Base-by-base conservation (phyloP, 37 sponge, comb jelly and placozoan genomes). In the Ianthella basta region DNA sequence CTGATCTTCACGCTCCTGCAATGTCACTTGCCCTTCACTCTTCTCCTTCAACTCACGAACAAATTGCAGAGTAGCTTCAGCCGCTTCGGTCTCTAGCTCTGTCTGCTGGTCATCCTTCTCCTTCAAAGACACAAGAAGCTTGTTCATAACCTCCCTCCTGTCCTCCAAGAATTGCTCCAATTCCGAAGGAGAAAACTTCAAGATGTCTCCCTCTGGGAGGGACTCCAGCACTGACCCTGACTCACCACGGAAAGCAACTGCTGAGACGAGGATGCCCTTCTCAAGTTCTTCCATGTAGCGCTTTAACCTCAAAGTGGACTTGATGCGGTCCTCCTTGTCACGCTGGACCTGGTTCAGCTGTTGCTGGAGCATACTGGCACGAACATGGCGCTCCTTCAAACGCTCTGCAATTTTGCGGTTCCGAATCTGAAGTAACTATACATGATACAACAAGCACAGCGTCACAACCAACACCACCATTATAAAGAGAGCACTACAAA, bases 341-440 rank as follows among this genome's bases (percentile, higher is more conserved):
- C 73, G 23, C 64, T 85, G 77, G 4, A 86, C 33, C 86, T 72
- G 60, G 33, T 59, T 53, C 13, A 90, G 57, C 32, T 69, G 55
- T n/a, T 86, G 80, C 68, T 66, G 79, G 12, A 78, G 67, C 66
- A 57, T 73, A 33, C 61, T 79, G 24, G 38, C 57, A 53, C 57
- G 35, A 23, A 61, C 80, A 73, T 89, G 89, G 0, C 93, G 56
- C 35, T 89, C 93, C 66, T 73, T 83, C 37, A 93, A 63, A 1
- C 93, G 80, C 50, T 87, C 90, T 56, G 87, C 44, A 32, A 93
- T 40, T 59, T 89, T 89, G 27, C 41, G 50, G 77, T 93, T 93
- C 27, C 89, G 93, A 1, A 93, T 82, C 85, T 91, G 74, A 32
- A 86, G 25, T 32, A 65, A 14, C 29, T 57, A 13, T 20, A 72